phyloP scores from a whole-genome alignment of 1,140 invertebrate genomes.

The Brachionus rotundiformis region DNA sequence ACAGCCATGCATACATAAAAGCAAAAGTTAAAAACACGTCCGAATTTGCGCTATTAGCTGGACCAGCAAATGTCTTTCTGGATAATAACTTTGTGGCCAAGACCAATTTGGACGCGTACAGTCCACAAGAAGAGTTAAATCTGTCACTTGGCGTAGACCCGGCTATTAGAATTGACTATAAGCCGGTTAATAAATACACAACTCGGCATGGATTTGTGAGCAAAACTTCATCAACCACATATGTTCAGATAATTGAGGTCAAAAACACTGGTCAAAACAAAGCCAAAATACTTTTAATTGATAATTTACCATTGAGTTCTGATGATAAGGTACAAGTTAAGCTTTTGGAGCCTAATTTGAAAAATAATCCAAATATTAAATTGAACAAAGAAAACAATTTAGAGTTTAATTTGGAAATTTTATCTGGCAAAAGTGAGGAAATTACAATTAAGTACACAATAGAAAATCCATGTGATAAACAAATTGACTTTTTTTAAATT shows the following conservation, averaged over 20 bases:
- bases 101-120: background rate
- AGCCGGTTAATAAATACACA: conserved; percentile 58
- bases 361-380: background rate
- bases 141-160: conserved; percentile 59
- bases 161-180: conserved; percentile 62
- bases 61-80: conserved; percentile 63
- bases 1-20: conserved; percentile 60
- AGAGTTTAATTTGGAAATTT: conserved; percentile 28
- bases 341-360: background rate
- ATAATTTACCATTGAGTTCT: conserved; percentile 59
- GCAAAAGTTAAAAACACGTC: conserved; percentile 62
- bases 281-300: conserved; percentile 58
- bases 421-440: background rate
- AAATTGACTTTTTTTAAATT: conserved; percentile 56
- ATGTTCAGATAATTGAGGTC: conserved; percentile 62
- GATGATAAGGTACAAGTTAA: conserved; percentile 42
- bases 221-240: conserved; percentile 55
- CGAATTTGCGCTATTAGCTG: conserved; percentile 59
- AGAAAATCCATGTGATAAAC: conserved; percentile 1
- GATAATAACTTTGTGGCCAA: conserved; percentile 63
- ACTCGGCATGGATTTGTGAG: conserved; percentile 55
- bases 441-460: conserved; percentile 16
- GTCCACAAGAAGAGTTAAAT: conserved; percentile 44
- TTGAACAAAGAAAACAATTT: conserved; percentile 48
- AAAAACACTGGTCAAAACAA: conserved; percentile 61